Evolutionary conservation across 2,888 invertebrate genomes (phyloP).

Genomic region (Ashinkailepas kermadecensis): DNA sequence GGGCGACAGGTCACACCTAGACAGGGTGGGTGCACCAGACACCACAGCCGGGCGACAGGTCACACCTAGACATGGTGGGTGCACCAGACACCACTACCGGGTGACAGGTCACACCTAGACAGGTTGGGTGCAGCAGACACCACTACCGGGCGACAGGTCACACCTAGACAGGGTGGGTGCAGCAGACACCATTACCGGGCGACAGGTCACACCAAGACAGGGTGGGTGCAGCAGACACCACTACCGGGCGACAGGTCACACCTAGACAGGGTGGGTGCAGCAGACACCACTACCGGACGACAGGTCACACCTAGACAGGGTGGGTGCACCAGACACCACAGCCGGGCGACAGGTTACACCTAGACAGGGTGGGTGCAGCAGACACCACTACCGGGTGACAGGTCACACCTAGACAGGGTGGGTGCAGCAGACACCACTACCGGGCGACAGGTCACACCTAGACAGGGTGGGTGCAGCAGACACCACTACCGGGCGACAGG

Average conservation of each 20-base stretch:
- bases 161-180: too few relatives aligned
- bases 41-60: background rate
- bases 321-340: background rate
- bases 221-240: background rate
- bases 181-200: too few relatives aligned
- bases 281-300: background rate
- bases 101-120: background rate
- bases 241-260: background rate
- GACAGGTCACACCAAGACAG: background rate
- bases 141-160: background rate
- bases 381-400: background rate
- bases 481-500: background rate
- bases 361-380: too few relatives aligned
- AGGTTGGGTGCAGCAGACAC: background rate
- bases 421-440: background rate
- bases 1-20: background rate
- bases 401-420: constrained; percentile 1
- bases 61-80: background rate
- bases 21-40: background rate
- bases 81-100: background rate
- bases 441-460: background rate
- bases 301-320: background rate
- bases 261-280: too few relatives aligned
- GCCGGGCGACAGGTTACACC: background rate
- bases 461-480: too few relatives aligned